These are phyloP conservation scores for Steinernema khuongi DNA, from an alignment of 1,140 invertebrate species.

Conservation along the genomic window DNA sequence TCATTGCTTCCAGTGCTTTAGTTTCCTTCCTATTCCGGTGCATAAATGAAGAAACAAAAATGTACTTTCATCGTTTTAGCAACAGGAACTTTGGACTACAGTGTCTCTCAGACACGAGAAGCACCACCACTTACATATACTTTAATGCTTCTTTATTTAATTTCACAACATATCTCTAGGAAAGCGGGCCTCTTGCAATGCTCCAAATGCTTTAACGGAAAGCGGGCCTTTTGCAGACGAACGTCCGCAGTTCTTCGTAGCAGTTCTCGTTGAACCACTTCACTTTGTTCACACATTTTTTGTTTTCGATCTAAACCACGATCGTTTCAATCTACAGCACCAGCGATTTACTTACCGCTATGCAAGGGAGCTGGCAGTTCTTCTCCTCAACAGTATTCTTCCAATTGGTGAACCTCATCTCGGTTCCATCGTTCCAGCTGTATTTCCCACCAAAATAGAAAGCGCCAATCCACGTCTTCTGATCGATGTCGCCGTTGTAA, in stretches of 20 bases:
- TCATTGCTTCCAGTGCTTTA: too few relatives aligned
- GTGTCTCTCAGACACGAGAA: not conserved
- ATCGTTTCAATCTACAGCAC: not conserved
- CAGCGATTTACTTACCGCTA: not conserved
- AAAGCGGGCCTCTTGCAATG: too few relatives aligned
- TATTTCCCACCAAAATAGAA: not conserved
- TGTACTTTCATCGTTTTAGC: too few relatives aligned
- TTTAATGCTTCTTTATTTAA: too few relatives aligned
- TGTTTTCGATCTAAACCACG: not conserved
- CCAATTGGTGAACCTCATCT: slow-evolving; percentile 1
- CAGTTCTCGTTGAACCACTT: not conserved
- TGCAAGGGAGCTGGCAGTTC: not conserved
- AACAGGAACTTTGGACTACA: not conserved
- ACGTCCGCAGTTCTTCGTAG: not conserved
- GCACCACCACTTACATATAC: not conserved
- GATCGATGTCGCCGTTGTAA: not conserved
- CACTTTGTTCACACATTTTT: not conserved
- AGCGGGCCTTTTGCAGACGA: not conserved
- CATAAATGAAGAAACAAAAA: too few relatives aligned
- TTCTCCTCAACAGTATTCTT: not conserved
- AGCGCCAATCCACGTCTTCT: slow-evolving; percentile 17
- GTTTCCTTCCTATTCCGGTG: too few relatives aligned
- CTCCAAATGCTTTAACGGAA: too few relatives aligned
- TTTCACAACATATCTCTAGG: too few relatives aligned
- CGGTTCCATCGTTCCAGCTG: slow-evolving; percentile 1